These are phyloP conservation scores for Pilophorus perplexus DNA, from an alignment of 2,888 invertebrate species.

Conservation along the genomic window DNA sequence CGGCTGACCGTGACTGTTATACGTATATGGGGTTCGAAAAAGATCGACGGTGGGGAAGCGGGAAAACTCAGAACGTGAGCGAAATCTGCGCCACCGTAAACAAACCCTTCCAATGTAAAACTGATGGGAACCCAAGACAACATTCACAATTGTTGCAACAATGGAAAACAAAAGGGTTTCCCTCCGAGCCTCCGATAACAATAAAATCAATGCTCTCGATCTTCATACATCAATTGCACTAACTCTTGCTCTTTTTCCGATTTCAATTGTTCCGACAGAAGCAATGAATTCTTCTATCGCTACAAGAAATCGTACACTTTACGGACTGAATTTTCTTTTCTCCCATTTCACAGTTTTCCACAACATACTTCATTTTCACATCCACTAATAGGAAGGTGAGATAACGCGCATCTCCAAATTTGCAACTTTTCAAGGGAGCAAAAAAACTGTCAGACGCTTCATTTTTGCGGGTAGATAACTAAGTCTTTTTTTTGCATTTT, in stretches of 20 bases:
- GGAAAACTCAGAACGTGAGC: neutral
- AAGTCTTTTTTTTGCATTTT: too few species aligned
- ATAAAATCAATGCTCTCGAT: conserved; percentile 20
- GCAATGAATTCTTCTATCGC: conserved; percentile 6
- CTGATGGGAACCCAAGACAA: conserved; percentile 15
- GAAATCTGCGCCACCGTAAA: conserved; percentile 20
- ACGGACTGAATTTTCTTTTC: neutral
- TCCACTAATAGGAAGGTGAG: neutral
- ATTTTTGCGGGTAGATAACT: too few species aligned
- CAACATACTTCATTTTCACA: neutral
- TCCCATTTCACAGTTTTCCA: neutral
- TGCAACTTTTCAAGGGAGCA: too few species aligned
- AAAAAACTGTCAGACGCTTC: too few species aligned
- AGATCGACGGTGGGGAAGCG: conserved; percentile 13
- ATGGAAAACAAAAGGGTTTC: conserved; percentile 4
- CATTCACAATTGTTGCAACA: conserved; percentile 9
- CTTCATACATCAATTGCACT: conserved; percentile 6
- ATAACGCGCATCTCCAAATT: too few species aligned
- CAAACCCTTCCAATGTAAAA: conserved; percentile 9
- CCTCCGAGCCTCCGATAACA: neutral
- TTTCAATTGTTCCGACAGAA: neutral
- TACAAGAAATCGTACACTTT: neutral
- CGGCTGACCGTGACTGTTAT: conserved; percentile 13
- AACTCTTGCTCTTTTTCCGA: conserved; percentile 1
- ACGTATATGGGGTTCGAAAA: conserved; percentile 2